These are phyloP conservation scores for Reinhardtius hippoglossoides DNA, from an alignment of 2,113 vertebrate species.

Conservation along the genomic window DNA sequence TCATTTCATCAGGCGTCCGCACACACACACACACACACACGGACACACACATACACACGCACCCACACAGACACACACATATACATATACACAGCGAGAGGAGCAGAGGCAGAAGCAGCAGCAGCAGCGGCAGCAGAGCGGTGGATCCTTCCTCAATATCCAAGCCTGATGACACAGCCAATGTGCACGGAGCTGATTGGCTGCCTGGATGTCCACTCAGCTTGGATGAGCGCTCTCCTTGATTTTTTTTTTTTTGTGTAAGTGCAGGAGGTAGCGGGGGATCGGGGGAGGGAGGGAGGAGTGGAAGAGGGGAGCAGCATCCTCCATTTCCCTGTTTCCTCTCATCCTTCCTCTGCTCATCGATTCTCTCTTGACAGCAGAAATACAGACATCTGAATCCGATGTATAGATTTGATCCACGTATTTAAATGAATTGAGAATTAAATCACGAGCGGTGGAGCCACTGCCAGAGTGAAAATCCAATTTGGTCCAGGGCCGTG, in stretches of 20 bases:
- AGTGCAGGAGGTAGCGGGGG: conserved; percentile 53
- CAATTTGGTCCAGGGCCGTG: too few relatives aligned
- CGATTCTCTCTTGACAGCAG: not conserved
- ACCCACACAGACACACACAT: not conserved
- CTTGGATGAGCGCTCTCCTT: conserved; percentile 64
- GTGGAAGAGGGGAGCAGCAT: conserved; percentile 56
- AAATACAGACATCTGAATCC: not conserved
- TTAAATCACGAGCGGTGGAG: not conserved
- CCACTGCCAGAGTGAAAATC: too few relatives aligned
- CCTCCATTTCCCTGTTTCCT: conserved; percentile 56
- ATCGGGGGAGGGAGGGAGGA: conserved; percentile 38
- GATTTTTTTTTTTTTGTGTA: conserved; percentile 53
- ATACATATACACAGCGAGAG: conserved; percentile 57
- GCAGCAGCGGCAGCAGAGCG: conserved; percentile 51
- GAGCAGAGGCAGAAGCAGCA: conserved; percentile 48
- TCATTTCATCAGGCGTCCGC: conserved; percentile 64
- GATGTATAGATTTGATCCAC: not conserved
- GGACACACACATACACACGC: conserved; percentile 4
- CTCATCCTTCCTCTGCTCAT: conserved; percentile 29
- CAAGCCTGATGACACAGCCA: conserved; percentile 75
- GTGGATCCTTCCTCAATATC: conserved; percentile 77
- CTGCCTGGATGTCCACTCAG: conserved; percentile 69
- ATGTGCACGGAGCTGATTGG: conserved; percentile 70
- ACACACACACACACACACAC: conserved; percentile 4
- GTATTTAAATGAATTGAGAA: not conserved